Evolutionary conservation across 2,113 vertebrate genomes (phyloP).

Genomic region (Xiphorhynchus elegans): DNA sequence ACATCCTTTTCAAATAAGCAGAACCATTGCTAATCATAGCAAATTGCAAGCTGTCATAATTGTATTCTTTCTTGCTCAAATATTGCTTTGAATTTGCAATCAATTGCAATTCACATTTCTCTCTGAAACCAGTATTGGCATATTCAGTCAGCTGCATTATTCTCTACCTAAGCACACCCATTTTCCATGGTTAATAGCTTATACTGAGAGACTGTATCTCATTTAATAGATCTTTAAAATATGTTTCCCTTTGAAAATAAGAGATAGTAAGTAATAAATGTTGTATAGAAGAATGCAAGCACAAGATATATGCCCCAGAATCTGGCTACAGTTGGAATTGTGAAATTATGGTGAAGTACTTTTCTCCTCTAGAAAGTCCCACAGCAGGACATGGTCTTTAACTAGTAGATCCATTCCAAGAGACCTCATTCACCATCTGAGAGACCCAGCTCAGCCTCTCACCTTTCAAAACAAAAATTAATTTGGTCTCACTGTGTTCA

Average conservation of each 20-base stretch:
- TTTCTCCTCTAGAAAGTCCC: not conserved
- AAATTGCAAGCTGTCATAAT: not conserved
- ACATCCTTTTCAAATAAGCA: not conserved
- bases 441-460: not conserved
- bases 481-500: not conserved
- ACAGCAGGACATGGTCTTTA: not conserved
- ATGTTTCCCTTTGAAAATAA: not conserved
- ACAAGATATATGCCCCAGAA: not conserved
- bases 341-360: not conserved
- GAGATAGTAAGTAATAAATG: not conserved
- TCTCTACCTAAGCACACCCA: not conserved
- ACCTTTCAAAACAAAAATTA: not conserved
- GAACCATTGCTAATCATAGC: not conserved
- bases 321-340: not conserved
- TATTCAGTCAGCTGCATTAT: not conserved
- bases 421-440: accelerated
- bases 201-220: not conserved
- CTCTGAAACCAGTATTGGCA: not conserved
- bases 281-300: not conserved
- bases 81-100: not conserved
- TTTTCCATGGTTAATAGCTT: not conserved
- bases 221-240: not conserved
- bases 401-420: not conserved
- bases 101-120: not conserved
- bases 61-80: not conserved